Evolutionary conservation across 2,888 invertebrate species (phyloP), one percentile per base, ranked within the genome.

Genomic region (Linyphia triangularis): DNA sequence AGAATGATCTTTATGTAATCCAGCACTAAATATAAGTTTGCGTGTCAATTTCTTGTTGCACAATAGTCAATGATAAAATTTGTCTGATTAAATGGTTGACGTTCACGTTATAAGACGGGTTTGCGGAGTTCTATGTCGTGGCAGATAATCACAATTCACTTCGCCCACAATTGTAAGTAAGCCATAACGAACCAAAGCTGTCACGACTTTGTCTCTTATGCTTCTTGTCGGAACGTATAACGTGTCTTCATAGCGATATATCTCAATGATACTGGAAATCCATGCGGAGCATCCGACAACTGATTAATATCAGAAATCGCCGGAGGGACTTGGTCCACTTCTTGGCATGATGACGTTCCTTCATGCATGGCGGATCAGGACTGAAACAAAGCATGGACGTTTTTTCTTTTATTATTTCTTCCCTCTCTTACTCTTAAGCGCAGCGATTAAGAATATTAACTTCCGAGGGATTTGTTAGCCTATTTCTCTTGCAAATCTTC

Each of bases 311-410:
- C 77, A 51, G 40, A 40, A 40, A 63, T 63, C 22, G 77, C 77
- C 40, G 4, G 16, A 63, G 77, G 77, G 51, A 16, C 26, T 61
- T 63, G 77, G 77, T 77, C 77, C 33, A 63, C 37, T 63, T 77
- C 63, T 77, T 77, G 37, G 75, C 75, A 77, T 77, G 61, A 77
- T 61, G 37, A 63, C 61, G 77, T 24, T 70, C 57, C 63, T 77
- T 40, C 33, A 77, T 61, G 77, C 63, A 37, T 77, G 61, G n/a
- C 33, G 40, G 77, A 77, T 73, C 51, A 13, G 22, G 57, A 33
- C 24, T 63, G 63, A 63, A 63, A 63, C 51, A 59, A 22, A 43
- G 43, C 19, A 43, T 10, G 13, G 10, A 26, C 43, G 40, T 70
- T 26, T 70, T 26, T 22, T 59, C n/a, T 57, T 59, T 24, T 37